phyloP scores from a whole-genome alignment of 2,888 invertebrate genomes.

The Euclidia mi region DNA sequence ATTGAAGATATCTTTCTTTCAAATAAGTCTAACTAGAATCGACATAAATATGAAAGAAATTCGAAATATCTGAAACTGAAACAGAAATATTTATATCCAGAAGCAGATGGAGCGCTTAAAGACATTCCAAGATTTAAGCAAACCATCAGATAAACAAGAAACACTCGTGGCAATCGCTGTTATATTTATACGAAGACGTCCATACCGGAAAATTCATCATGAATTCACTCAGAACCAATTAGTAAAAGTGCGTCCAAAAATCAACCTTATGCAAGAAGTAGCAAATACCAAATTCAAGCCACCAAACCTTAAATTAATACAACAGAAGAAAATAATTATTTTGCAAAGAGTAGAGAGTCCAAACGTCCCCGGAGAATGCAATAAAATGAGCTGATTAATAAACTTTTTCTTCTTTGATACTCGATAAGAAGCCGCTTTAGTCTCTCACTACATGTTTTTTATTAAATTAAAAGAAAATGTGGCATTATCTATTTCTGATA shows the following conservation, averaged over 20 bases:
- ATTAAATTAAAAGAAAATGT: constrained; percentile 43
- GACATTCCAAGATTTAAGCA: not conserved
- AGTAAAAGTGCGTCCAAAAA: not conserved
- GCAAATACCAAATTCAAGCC: constrained; percentile 2
- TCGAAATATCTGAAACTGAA: not conserved
- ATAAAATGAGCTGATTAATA: constrained; percentile 43
- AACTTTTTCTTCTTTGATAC: constrained; percentile 38
- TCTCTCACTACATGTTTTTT: constrained; percentile 25
- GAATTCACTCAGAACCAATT: not conserved
- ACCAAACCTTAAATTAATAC: constrained; percentile 1
- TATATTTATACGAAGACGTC: not conserved
- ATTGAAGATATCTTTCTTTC: no score
- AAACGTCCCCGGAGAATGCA: constrained; percentile 26
- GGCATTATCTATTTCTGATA: constrained; percentile 14
- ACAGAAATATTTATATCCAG: not conserved
- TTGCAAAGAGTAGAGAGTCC: constrained; percentile 9
- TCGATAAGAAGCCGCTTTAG: constrained; percentile 30
- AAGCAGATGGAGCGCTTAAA: not conserved
- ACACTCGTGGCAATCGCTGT: not conserved
- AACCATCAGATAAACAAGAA: not conserved
- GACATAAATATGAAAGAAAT: no score
- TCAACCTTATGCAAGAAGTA: not conserved
- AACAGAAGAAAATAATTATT: constrained; percentile 30
- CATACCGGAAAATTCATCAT: not conserved
- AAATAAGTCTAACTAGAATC: no score